These are phyloP conservation scores for Amphimallon solstitiale DNA, from an alignment of 2,888 invertebrate genomes.

Conservation along the genomic window DNA sequence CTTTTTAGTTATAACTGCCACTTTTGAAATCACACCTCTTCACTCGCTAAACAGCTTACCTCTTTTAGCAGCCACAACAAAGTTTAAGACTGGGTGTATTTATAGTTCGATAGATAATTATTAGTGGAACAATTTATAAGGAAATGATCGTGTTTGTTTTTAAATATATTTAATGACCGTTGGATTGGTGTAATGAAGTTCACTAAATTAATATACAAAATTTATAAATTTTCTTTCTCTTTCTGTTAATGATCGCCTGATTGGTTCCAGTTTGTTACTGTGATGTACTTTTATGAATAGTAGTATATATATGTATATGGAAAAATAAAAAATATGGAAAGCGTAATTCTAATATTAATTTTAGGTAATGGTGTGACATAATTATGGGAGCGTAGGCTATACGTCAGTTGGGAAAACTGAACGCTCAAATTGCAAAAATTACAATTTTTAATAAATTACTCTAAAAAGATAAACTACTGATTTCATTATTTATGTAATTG, in stretches of 20 bases:
- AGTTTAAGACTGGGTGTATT: constrained; percentile 43
- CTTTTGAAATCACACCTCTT: too few relatives aligned
- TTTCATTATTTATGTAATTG: too few relatives aligned
- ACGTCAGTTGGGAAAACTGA: too few relatives aligned
- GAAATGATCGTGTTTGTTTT: constrained; percentile 23
- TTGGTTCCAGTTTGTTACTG: constrained; percentile 61
- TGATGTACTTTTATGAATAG: constrained; percentile 60
- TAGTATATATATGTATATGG: constrained; percentile 1
- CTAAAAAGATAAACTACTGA: too few relatives aligned
- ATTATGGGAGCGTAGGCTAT: constrained; percentile 22
- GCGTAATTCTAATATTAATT: constrained; percentile 53
- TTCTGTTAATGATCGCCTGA: constrained; percentile 39
- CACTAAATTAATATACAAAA: background rate
- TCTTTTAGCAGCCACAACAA: constrained; percentile 36
- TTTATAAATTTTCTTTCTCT: constrained; percentile 31
- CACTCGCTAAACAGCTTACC: constrained; percentile 17
- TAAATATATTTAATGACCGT: constrained; percentile 20
- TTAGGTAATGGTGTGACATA: constrained; percentile 40
- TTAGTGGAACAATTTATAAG: constrained; percentile 31
- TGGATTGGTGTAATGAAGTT: constrained; percentile 27
- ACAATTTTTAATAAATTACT: too few relatives aligned
- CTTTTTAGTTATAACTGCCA: too few relatives aligned
- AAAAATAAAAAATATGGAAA: constrained; percentile 35
- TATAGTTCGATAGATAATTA: constrained; percentile 41
- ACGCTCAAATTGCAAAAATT: too few relatives aligned